A percentile compares a stretch with the other conserved stretches of the same genome.
phyloP scores from a whole-genome alignment of 2,888 invertebrate species.

The Brachycybe producta region DNA sequence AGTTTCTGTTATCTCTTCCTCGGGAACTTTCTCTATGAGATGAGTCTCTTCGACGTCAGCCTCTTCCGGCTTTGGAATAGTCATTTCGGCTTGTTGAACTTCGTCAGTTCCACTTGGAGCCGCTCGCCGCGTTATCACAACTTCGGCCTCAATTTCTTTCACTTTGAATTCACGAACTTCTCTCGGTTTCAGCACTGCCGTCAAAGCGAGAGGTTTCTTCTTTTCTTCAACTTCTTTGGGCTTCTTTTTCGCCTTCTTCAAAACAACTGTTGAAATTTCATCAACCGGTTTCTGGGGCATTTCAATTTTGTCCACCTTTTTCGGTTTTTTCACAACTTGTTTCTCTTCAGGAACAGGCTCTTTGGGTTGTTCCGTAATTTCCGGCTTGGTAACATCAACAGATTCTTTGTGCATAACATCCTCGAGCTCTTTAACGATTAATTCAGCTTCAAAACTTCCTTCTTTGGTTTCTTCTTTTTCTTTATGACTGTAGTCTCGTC shows the following conservation, averaged over 20 bases:
- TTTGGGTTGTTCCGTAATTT: no score
- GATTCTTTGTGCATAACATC: not conserved
- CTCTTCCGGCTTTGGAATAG: constrained; percentile 9
- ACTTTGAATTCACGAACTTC: constrained; percentile 10
- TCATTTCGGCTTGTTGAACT: constrained; percentile 1
- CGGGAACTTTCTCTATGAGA: not conserved
- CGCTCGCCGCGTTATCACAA: constrained; percentile 3
- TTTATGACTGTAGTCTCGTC: no score
- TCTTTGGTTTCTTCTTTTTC: no score
- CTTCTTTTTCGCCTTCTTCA: constrained; percentile 11
- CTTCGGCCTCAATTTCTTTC: constrained; percentile 15
- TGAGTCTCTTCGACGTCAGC: constrained; percentile 5
- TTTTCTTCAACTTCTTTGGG: constrained; percentile 8
- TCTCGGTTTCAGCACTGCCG: constrained; percentile 10
- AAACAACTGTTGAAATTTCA: constrained; percentile 12
- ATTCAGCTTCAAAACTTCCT: not conserved
- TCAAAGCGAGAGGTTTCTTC: constrained; percentile 9
- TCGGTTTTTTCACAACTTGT: no score
- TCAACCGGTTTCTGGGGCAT: constrained; percentile 3
- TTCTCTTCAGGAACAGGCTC: no score
- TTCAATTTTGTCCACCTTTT: no score
- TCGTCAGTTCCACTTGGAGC: constrained; percentile 4
- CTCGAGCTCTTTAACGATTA: not conserved
- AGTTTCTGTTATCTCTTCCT: constrained; percentile 6
- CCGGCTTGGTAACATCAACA: no score